phyloP scores from a whole-genome alignment of 2,113 vertebrate species.

The Gila orcuttii region DNA sequence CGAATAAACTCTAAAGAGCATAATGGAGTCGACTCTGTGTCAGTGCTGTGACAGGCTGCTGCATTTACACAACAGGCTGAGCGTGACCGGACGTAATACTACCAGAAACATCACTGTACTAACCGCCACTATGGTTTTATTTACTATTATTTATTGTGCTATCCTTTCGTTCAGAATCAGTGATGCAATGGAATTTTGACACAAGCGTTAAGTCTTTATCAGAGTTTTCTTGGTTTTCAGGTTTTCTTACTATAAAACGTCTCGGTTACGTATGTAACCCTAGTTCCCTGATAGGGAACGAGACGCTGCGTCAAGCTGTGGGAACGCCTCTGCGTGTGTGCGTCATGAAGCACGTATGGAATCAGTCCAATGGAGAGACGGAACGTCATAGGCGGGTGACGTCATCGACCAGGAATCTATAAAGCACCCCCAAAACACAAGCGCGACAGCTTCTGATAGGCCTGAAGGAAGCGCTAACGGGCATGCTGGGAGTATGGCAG shows the following conservation, averaged over 20 bases:
- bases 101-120: conserved; percentile 33
- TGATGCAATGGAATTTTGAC: conserved; percentile 29
- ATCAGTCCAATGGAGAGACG: no score
- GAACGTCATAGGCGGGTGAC: no score
- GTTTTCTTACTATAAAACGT: neutral
- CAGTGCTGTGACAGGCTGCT: conserved; percentile 75
- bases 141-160: conserved; percentile 11
- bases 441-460: no score
- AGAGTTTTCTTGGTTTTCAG: neutral
- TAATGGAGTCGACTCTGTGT: conserved; percentile 75
- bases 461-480: no score
- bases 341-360: no score
- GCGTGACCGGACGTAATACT: conserved; percentile 33
- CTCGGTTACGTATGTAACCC: no score
- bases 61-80: conserved; percentile 71
- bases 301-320: no score
- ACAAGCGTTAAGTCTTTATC: neutral
- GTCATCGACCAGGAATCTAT: no score
- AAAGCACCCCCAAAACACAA: no score
- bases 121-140: conserved; percentile 4
- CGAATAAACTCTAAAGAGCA: conserved; percentile 80
- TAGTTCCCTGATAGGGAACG: no score
- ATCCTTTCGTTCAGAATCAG: neutral
- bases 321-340: no score
- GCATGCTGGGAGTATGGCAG: no score